phyloP scores from a whole-genome alignment of 2,113 vertebrate genomes.

The Bubo bubo region DNA sequence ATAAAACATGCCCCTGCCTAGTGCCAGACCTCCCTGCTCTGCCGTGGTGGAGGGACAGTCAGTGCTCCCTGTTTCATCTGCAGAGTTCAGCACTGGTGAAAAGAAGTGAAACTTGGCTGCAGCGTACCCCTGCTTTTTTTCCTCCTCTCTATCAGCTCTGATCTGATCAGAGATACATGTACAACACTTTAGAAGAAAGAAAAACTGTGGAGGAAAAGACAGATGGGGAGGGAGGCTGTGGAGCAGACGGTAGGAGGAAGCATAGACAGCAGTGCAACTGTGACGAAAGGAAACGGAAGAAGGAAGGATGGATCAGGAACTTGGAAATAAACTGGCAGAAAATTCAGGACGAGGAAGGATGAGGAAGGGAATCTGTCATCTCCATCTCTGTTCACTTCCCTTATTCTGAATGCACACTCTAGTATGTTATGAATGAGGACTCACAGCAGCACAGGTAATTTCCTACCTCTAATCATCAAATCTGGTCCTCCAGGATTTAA shows the following conservation, averaged over 20 bases:
- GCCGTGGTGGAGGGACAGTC: neutral
- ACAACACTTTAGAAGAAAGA: neutral
- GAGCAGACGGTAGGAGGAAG: neutral
- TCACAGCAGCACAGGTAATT: neutral
- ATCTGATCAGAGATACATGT: neutral
- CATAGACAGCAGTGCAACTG: accelerated
- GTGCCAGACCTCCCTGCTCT: neutral
- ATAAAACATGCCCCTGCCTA: neutral
- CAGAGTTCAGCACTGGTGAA: neutral
- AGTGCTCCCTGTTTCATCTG: neutral
- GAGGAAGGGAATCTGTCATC: neutral
- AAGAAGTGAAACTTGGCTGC: neutral
- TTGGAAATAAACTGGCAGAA: neutral
- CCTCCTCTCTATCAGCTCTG: neutral
- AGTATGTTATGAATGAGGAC: neutral
- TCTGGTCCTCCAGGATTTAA: neutral
- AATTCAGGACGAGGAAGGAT: neutral
- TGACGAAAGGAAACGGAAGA: neutral
- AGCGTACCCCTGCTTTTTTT: neutral
- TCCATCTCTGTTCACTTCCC: accelerated
- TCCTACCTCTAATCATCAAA: neutral
- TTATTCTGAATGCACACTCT: neutral
- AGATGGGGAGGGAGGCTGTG: accelerated
- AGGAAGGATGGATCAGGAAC: neutral
- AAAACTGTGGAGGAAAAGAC: neutral